A percentile compares a stretch with the other conserved stretches of the same genome.
Evolutionary conservation across 2,797 vertebrate species (phyloP).

Genomic region (Typhlichthys eigenmanni): DNA sequence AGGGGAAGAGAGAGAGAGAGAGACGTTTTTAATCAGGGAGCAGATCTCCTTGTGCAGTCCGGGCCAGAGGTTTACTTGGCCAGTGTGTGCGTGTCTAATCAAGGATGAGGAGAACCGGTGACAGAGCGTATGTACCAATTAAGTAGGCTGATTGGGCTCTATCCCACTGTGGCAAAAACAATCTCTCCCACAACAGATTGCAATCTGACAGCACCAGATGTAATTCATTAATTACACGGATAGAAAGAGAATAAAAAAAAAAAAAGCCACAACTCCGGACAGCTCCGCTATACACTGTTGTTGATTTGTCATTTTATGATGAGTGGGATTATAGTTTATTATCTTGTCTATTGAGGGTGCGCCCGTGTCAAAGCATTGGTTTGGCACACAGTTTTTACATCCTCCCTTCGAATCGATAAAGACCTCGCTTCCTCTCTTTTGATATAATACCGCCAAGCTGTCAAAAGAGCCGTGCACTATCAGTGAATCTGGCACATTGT

Average conservation of each 20-base stretch:
- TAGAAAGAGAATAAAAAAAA: constrained; percentile 59
- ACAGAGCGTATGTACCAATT: constrained; percentile 80
- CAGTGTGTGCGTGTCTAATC: constrained; percentile 70
- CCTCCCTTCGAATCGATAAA: constrained; percentile 12
- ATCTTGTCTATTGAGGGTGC: constrained; percentile 28
- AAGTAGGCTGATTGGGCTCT: constrained; percentile 76
- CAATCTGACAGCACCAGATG: constrained; percentile 82
- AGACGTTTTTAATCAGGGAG: constrained; percentile 61
- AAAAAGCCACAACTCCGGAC: constrained; percentile 53
- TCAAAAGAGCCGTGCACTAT: background rate
- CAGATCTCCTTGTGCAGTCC: constrained; percentile 56
- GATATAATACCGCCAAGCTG: background rate
- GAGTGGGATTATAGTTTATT: constrained; percentile 41
- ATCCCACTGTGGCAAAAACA: constrained; percentile 78
- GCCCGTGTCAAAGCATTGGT: constrained; percentile 31
- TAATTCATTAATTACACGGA: constrained; percentile 81
- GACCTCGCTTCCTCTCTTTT: constrained; percentile 5
- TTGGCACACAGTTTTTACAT: constrained; percentile 25
- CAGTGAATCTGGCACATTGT: constrained; percentile 9
- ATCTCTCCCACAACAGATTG: constrained; percentile 78
- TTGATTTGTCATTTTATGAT: constrained; percentile 61
- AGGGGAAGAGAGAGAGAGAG: too few relatives aligned
- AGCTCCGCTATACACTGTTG: constrained; percentile 62
- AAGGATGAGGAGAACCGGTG: constrained; percentile 71
- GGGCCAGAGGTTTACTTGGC: constrained; percentile 63